These are phyloP conservation scores for Tauraco erythrolophus DNA, from an alignment of 2,113 vertebrate species.

Conservation along the genomic window DNA sequence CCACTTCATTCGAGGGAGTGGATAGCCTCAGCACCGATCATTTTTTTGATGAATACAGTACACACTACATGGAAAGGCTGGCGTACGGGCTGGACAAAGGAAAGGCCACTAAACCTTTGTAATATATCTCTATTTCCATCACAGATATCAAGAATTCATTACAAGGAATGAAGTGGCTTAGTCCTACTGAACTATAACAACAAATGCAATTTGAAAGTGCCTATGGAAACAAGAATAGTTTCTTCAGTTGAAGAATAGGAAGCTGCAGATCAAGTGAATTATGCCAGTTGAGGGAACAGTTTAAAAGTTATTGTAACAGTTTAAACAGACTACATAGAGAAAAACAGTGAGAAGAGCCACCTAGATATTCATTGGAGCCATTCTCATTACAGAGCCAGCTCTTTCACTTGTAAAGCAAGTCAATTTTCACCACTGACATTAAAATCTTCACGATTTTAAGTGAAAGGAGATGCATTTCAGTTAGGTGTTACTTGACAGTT, in stretches of 20 bases:
- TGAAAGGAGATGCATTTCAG: not conserved
- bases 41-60: not conserved
- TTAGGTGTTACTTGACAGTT: not conserved
- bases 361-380: not conserved
- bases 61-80: not conserved
- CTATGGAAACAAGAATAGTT: not conserved
- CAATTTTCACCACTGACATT: not conserved
- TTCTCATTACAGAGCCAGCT: not conserved
- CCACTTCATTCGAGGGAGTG: not conserved
- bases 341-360: not conserved
- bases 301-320: not conserved
- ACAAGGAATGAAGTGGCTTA: not conserved
- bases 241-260: not conserved
- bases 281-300: not conserved
- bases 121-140: not conserved
- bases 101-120: not conserved
- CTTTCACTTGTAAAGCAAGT: not conserved
- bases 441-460: not conserved
- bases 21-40: not conserved
- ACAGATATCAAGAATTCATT: not conserved
- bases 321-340: not conserved
- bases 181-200: not conserved
- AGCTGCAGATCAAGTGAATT: not conserved
- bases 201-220: not conserved
- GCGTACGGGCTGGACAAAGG: not conserved